Evolutionary conservation across 1,140 invertebrate species (phyloP).

Genomic region (Papilio polyxenes): DNA sequence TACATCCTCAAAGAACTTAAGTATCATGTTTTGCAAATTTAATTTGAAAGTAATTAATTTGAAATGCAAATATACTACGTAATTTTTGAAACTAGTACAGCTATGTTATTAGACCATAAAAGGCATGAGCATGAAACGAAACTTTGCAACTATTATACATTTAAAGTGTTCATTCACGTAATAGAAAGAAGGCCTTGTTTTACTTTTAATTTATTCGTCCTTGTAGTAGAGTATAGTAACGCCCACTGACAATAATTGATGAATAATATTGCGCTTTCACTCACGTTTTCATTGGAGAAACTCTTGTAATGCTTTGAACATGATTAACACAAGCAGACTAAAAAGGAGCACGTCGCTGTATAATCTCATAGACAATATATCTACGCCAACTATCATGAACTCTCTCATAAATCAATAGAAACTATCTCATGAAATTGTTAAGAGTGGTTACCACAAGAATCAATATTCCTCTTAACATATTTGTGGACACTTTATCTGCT

Average conservation of each 20-base stretch:
- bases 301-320: constrained; percentile 11
- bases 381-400: not conserved
- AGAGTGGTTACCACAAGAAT: not conserved
- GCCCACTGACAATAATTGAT: constrained; percentile 4
- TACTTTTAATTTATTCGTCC: constrained; percentile 28
- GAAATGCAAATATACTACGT: constrained; percentile 26
- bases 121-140: constrained; percentile 11
- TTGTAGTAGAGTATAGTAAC: not conserved
- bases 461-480: not conserved
- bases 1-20: constrained; percentile 13
- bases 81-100: constrained; percentile 16
- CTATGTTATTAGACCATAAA: constrained; percentile 29
- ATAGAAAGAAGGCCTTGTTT: constrained; percentile 5
- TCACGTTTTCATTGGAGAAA: constrained; percentile 37
- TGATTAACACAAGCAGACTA: not conserved
- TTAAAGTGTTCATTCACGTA: constrained; percentile 3
- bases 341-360: not conserved
- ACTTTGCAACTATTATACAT: not conserved
- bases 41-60: constrained; percentile 22
- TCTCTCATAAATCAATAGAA: not conserved
- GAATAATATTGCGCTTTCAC: constrained; percentile 34
- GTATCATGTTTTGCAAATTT: not conserved
- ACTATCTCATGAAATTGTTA: not conserved
- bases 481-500: too few species aligned
- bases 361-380: not conserved